Evolutionary conservation across 2,113 vertebrate genomes (phyloP).

Genomic region (Pterophyllum scalare): DNA sequence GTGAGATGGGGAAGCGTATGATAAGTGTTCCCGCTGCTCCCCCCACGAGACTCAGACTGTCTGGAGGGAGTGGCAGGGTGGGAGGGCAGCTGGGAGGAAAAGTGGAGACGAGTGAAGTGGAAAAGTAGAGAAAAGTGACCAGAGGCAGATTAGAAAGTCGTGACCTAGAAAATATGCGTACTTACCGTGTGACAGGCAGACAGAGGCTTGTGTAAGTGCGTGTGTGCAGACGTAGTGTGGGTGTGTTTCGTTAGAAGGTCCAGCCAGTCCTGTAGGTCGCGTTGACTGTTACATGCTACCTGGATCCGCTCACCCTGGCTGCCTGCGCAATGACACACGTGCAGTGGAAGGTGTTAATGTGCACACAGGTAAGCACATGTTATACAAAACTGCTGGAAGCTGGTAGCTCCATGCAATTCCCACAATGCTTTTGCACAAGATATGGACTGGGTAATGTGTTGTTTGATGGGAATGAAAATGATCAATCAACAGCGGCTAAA

Average conservation of each 20-base stretch:
- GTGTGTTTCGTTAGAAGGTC: conserved; percentile 90
- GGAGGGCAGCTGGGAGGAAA: conserved; percentile 85
- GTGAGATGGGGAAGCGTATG: conserved; percentile 91
- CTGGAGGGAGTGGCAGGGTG: conserved; percentile 89
- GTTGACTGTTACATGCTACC: conserved; percentile 90
- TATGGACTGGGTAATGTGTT: too few relatives aligned
- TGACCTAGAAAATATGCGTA: accelerated
- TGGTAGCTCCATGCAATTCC: neutral
- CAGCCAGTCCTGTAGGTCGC: conserved; percentile 94
- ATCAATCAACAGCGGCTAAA: too few relatives aligned
- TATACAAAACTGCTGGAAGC: neutral
- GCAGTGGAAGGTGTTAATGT: neutral
- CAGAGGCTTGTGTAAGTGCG: conserved; percentile 83
- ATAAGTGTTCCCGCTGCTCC: conserved; percentile 82
- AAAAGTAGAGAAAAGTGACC: neutral
- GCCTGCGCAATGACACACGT: conserved; percentile 76
- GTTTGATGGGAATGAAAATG: too few relatives aligned
- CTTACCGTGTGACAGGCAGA: conserved; percentile 93
- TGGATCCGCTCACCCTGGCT: conserved; percentile 91
- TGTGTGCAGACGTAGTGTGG: conserved; percentile 85
- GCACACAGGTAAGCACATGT: neutral
- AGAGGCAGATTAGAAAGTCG: neutral
- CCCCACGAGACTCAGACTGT: conserved; percentile 87
- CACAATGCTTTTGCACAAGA: too few relatives aligned
- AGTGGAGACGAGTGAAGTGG: neutral